Evolutionary conservation across 2,797 vertebrate species (phyloP).

Genomic region (Gymnoscopelus braueri): DNA sequence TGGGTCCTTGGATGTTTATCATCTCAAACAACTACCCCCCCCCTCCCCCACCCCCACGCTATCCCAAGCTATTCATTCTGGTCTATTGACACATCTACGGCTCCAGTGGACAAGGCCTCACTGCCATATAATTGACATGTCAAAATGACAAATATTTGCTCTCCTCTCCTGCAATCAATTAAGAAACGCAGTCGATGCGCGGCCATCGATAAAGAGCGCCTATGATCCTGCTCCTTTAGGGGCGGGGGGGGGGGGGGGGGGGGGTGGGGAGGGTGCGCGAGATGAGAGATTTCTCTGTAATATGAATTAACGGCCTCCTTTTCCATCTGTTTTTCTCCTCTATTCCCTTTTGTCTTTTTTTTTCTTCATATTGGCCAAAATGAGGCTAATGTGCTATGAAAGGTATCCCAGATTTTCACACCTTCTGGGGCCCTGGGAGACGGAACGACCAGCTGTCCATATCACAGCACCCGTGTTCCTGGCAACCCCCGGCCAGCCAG

Average conservation of each 20-base stretch:
- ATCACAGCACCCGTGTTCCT: conserved; percentile 81
- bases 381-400: conserved; percentile 83
- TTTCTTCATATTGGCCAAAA: conserved; percentile 67
- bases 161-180: conserved; percentile 65
- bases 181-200: conserved; percentile 67
- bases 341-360: conserved; percentile 30
- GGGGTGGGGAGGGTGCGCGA: neutral
- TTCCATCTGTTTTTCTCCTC: conserved; percentile 33
- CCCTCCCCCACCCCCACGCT: conserved; percentile 6
- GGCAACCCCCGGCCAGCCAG: conserved; percentile 74
- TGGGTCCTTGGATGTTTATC: conserved; percentile 59
- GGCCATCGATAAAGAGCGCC: conserved; percentile 49
- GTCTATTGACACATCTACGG: conserved; percentile 74
- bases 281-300: conserved; percentile 41
- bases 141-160: conserved; percentile 77
- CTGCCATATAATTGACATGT: conserved; percentile 71
- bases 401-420: conserved; percentile 84
- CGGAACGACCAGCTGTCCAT: conserved; percentile 82
- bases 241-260: conserved; percentile 6
- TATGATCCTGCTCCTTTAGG: conserved; percentile 48
- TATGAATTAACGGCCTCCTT: conserved; percentile 46
- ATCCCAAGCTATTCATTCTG: conserved; percentile 68
- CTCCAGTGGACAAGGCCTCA: conserved; percentile 64
- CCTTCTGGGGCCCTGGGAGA: conserved; percentile 79
- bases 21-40: conserved; percentile 25